These are phyloP conservation scores for Meteorus cinctellus DNA, from an alignment of 2,888 invertebrate genomes.

Conservation along the genomic window DNA sequence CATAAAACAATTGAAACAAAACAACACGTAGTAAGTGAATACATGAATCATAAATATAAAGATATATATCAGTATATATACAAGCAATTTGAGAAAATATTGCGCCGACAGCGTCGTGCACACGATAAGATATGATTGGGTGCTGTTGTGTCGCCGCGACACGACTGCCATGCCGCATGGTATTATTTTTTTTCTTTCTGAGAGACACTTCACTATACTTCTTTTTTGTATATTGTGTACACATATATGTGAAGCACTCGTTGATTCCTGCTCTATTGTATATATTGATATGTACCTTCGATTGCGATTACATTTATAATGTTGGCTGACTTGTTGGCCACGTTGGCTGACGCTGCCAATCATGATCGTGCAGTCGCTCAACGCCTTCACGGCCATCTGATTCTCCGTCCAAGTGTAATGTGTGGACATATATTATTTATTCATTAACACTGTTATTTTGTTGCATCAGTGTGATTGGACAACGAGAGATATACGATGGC, in stretches of 20 bases:
- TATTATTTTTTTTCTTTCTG: background rate
- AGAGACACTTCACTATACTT: background rate
- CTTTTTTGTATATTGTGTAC: background rate
- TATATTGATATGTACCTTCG: slow-evolving; percentile 16
- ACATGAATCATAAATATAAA: background rate
- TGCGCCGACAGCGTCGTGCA: background rate
- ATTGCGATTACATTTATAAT: slow-evolving; percentile 3
- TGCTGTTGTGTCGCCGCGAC: background rate
- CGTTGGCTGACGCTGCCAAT: slow-evolving; percentile 43
- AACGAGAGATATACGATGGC: background rate
- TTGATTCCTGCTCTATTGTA: background rate
- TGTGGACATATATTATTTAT: background rate
- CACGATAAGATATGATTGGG: slow-evolving; percentile 6
- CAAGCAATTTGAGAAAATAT: background rate
- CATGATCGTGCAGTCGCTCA: slow-evolving; percentile 39
- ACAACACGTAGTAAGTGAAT: no score
- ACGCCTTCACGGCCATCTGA: slow-evolving; percentile 63
- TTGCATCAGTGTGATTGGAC: slow-evolving; percentile 29
- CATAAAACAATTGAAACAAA: no score
- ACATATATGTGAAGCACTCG: background rate
- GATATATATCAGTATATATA: background rate
- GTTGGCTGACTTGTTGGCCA: slow-evolving; percentile 49
- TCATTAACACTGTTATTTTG: background rate
- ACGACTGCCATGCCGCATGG: background rate
- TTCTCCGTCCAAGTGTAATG: slow-evolving; percentile 58